These are phyloP conservation scores for Prolemur simus DNA, from an alignment of 2,113 vertebrate genomes.

Conservation along the genomic window DNA sequence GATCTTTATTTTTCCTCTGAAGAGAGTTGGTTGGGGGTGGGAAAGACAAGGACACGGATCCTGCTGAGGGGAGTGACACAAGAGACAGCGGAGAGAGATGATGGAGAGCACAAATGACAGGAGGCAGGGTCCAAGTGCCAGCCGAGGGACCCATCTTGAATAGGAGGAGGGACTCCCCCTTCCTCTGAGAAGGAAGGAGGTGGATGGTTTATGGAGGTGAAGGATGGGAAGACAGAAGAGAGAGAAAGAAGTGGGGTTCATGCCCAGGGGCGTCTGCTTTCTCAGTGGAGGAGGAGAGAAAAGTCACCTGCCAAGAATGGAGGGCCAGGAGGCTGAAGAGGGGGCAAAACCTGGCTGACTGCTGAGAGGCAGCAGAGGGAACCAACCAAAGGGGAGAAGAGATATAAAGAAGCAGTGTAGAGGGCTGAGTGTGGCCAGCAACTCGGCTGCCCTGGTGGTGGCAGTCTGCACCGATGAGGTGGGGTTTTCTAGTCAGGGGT, in stretches of 20 bases:
- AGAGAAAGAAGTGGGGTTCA: background rate
- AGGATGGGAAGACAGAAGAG: background rate
- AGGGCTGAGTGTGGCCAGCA: background rate
- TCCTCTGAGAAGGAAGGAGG: background rate
- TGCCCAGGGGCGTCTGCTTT: background rate
- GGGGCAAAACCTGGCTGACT: background rate
- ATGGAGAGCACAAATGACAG: rapidly evolving
- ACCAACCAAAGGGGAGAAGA: background rate
- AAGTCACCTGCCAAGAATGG: background rate
- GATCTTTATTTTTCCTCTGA: background rate
- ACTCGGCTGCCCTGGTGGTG: background rate
- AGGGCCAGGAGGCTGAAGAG: background rate
- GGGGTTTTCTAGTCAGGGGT: background rate
- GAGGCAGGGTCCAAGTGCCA: background rate
- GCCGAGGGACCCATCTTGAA: background rate
- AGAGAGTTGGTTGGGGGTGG: background rate
- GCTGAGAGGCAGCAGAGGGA: background rate
- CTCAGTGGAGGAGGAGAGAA: background rate
- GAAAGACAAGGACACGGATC: background rate
- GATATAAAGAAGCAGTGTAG: background rate
- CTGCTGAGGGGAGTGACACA: background rate
- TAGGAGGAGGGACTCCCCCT: no score
- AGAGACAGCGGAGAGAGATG: background rate
- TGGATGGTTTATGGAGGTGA: background rate
- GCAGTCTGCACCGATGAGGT: rapidly evolving